phyloP scores from a whole-genome alignment of 2,797 vertebrate species.

The Leuciscus waleckii region DNA sequence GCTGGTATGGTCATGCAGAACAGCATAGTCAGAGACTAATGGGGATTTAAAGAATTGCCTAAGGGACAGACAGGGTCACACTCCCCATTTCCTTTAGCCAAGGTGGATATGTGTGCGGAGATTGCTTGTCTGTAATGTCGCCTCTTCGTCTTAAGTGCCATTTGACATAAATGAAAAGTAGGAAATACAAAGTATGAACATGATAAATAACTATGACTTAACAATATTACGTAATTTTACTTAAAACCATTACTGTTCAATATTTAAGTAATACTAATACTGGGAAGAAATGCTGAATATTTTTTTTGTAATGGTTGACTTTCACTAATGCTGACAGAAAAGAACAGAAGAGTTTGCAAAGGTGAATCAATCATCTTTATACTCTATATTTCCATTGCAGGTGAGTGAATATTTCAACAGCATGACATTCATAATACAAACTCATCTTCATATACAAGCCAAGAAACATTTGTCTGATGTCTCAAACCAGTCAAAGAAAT shows the following conservation, averaged over 20 bases:
- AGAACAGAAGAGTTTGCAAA: conserved; percentile 3
- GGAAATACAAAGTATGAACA: conserved; percentile 25
- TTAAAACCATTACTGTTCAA: background rate
- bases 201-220: conserved; percentile 16
- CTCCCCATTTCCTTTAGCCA: conserved; percentile 10
- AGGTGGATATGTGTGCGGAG: conserved; percentile 16
- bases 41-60: conserved; percentile 21
- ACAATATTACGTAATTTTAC: conserved; percentile 30
- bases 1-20: conserved; percentile 39
- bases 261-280: conserved; percentile 8
- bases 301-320: background rate
- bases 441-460: conserved; percentile 11
- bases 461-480: background rate
- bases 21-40: conserved; percentile 24
- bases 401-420: conserved; percentile 5
- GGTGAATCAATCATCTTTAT: conserved; percentile 14
- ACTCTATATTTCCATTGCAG: background rate
- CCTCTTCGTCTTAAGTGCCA: conserved; percentile 14
- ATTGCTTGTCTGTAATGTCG: conserved; percentile 22
- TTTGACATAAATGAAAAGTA: conserved; percentile 26
- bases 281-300: background rate
- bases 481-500: background rate
- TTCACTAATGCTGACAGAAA: conserved; percentile 1
- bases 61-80: conserved; percentile 32
- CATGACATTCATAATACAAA: background rate